Evolutionary conservation across 2,888 invertebrate species (phyloP).

Genomic region (Loripinus fragilis): DNA sequence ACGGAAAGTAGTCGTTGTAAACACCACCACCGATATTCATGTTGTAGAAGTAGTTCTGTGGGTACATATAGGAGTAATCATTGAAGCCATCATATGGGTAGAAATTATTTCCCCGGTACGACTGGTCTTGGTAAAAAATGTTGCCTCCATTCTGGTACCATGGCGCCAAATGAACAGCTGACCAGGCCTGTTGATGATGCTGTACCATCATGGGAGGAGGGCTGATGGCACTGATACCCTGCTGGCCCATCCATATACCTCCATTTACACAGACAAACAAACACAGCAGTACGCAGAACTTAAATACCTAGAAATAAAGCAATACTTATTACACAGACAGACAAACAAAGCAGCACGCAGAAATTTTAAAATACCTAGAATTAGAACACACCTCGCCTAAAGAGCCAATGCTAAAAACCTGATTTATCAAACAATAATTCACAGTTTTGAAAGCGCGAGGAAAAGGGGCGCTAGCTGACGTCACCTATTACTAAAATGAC

Average conservation of each 20-base stretch:
- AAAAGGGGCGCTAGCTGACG: too few species aligned
- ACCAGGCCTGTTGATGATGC: background rate
- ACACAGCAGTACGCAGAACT: background rate
- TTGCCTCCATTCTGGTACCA: background rate
- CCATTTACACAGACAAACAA: background rate
- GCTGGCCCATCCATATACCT: background rate
- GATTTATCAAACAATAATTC: too few species aligned
- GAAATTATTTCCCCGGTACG: background rate
- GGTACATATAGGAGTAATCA: background rate
- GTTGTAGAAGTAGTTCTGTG: background rate
- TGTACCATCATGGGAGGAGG: background rate
- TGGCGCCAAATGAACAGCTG: background rate
- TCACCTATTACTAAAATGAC: too few species aligned
- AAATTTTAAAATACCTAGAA: too few species aligned
- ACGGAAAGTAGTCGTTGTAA: background rate
- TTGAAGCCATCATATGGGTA: background rate
- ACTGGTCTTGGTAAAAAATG: too few species aligned
- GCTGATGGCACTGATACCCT: background rate
- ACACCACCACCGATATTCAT: background rate
- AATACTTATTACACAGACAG: too few species aligned
- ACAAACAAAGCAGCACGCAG: too few species aligned
- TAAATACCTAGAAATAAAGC: background rate
- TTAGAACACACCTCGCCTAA: too few species aligned
- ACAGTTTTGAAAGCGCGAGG: too few species aligned
- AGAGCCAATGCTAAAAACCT: too few species aligned